Conservation (phyloP, 2,888 invertebrate genomes). For the Chrysolina haemoptera region DNA sequence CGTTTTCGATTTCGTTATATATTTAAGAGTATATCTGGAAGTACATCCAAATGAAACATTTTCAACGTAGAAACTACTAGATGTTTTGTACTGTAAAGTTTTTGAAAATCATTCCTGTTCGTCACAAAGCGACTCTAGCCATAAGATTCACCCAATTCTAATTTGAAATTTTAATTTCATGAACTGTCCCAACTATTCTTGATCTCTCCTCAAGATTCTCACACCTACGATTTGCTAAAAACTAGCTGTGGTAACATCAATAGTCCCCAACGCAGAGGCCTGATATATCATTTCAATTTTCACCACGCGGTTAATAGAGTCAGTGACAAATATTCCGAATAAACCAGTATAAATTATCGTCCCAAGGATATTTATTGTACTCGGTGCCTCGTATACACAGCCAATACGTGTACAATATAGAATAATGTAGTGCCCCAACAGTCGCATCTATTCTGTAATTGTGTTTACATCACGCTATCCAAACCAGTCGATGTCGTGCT, state of each 20-base stretch:
- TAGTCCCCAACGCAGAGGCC: background rate
- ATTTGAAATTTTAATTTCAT: background rate
- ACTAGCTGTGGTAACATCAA: background rate
- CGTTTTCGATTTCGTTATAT: too few relatives aligned
- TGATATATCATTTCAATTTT: conserved; percentile 43
- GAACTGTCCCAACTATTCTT: background rate
- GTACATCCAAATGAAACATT: too few relatives aligned
- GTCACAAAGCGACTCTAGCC: too few relatives aligned
- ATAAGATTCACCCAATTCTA: too few relatives aligned
- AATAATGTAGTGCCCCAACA: conserved; percentile 60
- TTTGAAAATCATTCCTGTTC: too few relatives aligned
- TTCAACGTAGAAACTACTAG: too few relatives aligned
- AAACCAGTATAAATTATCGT: conserved; percentile 45
- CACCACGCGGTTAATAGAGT: conserved; percentile 45
- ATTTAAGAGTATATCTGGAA: too few relatives aligned
- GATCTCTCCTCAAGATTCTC: background rate
- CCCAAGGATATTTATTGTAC: conserved; percentile 48
- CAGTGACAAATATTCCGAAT: conserved; percentile 50
- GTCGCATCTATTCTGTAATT: conserved; percentile 62
- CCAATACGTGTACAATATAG: conserved; percentile 59
- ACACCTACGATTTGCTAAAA: background rate
- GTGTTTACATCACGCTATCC: conserved; percentile 61
- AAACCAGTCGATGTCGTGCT: conserved; percentile 56
- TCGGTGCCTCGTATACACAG: conserved; percentile 51
- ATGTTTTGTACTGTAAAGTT: too few relatives aligned